Conservation (phyloP, 2,797 vertebrate genomes). For the Labeo calbasu region DNA sequence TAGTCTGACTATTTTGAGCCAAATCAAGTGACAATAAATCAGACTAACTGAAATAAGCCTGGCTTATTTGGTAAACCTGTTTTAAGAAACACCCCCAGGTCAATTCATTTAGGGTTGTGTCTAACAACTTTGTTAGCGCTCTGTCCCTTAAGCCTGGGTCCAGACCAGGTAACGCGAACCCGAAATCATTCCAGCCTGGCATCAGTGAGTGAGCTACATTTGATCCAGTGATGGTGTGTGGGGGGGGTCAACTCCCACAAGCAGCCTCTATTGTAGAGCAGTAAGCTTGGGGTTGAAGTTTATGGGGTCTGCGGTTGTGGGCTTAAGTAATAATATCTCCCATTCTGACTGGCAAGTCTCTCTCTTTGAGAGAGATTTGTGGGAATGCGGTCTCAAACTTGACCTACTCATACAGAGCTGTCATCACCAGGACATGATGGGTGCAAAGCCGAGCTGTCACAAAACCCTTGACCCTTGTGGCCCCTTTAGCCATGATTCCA, state of each 20-base stretch:
- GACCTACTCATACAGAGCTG: conserved; percentile 53
- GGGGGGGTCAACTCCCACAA: background rate
- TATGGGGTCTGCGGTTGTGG: background rate
- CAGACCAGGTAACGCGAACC: conserved; percentile 42
- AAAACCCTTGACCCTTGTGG: conserved; percentile 19
- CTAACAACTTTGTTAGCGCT: background rate
- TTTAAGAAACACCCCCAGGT: background rate
- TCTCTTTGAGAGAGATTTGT: conserved; percentile 44
- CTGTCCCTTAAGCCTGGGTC: background rate
- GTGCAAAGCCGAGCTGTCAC: conserved; percentile 41
- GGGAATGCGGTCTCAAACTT: conserved; percentile 46
- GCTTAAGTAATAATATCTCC: conserved; percentile 53
- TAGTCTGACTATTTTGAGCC: no score
- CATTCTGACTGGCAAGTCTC: conserved; percentile 48
- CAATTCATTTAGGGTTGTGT: background rate
- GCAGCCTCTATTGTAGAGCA: conserved; percentile 7
- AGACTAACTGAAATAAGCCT: no score
- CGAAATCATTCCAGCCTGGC: conserved; percentile 43
- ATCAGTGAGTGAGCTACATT: conserved; percentile 47
- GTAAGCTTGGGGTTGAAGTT: background rate
- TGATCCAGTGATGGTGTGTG: conserved; percentile 25
- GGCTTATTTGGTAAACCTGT: no score
- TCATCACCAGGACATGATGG: conserved; percentile 37
- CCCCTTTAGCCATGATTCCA: conserved; percentile 13
- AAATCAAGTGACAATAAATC: no score